These are phyloP conservation scores for Drosophila parvula DNA, from an alignment of 1,140 invertebrate species.

Conservation along the genomic window DNA sequence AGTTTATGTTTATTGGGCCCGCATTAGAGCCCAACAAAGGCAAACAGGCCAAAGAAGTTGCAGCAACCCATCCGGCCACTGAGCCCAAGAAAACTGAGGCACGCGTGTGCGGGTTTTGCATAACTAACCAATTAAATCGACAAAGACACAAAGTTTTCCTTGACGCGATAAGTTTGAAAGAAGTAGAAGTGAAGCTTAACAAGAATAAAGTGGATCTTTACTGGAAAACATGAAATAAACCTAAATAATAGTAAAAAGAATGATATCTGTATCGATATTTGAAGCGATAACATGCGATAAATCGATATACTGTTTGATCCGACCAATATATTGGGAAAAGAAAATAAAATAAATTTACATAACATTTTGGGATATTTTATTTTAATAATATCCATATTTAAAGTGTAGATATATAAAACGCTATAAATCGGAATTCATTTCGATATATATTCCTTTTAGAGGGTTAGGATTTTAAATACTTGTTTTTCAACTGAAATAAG, in stretches of 20 bases:
- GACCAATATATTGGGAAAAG: no score
- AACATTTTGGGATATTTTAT: no score
- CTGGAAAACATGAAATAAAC: neutral
- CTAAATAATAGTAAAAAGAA: no score
- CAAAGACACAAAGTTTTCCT: constrained; percentile 9
- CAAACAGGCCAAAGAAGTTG: constrained; percentile 31
- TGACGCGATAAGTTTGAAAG: neutral
- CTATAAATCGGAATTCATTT: no score
- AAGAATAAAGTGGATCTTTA: neutral
- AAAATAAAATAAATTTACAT: no score
- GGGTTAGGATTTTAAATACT: neutral
- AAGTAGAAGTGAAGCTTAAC: neutral
- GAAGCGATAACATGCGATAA: no score
- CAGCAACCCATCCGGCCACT: constrained; percentile 9
- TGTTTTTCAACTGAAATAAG: neutral
- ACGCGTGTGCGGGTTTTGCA: constrained; percentile 11
- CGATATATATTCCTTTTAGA: no score
- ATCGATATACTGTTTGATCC: no score
- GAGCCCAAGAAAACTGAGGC: constrained; percentile 9
- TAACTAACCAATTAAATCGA: constrained; percentile 22
- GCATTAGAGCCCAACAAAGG: constrained; percentile 42
- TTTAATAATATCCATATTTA: no score
- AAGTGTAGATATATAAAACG: no score
- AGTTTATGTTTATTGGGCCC: constrained; percentile 73
- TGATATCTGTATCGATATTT: no score